Evolutionary conservation across 1,140 invertebrate species (phyloP).

Genomic region (Octopus bimaculoides): DNA sequence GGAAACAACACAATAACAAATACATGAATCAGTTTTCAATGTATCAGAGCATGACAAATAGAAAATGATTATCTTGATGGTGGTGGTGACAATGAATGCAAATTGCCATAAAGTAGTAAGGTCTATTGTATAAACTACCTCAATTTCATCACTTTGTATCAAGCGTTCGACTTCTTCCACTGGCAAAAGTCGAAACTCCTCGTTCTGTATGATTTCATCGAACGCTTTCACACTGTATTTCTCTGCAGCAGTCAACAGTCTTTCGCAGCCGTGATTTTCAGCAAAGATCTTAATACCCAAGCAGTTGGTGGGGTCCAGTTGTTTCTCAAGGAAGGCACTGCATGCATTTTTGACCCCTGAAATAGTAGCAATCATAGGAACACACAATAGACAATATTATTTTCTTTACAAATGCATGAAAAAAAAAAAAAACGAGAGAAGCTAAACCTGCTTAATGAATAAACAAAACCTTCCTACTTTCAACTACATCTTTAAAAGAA

Average conservation of each 20-base stretch:
- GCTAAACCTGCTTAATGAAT: background rate
- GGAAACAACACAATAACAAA: background rate
- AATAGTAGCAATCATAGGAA: background rate
- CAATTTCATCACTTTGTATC: slow-evolving; percentile 49
- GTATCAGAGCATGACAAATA: no score
- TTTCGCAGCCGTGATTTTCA: slow-evolving; percentile 46
- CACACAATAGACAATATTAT: background rate
- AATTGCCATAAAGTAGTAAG: no score
- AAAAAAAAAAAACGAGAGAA: background rate
- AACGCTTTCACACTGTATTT: slow-evolving; percentile 45
- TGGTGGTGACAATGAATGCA: no score
- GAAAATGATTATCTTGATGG: no score
- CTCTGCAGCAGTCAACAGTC: slow-evolving; percentile 41
- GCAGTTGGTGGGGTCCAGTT: slow-evolving; percentile 50
- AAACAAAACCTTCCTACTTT: no score
- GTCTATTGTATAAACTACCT: slow-evolving; percentile 29
- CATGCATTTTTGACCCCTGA: slow-evolving; percentile 56
- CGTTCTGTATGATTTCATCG: slow-evolving; percentile 47
- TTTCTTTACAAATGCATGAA: background rate
- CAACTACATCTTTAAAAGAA: no score
- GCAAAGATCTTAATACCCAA: slow-evolving; percentile 58
- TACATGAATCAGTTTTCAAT: no score
- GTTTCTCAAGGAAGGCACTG: slow-evolving; percentile 50
- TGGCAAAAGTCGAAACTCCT: slow-evolving; percentile 49
- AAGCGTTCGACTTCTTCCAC: slow-evolving; percentile 47